These are phyloP conservation scores for Paragorgia papillata DNA, from an alignment of 92 coral and sea anemone genomes.

Conservation along the genomic window DNA sequence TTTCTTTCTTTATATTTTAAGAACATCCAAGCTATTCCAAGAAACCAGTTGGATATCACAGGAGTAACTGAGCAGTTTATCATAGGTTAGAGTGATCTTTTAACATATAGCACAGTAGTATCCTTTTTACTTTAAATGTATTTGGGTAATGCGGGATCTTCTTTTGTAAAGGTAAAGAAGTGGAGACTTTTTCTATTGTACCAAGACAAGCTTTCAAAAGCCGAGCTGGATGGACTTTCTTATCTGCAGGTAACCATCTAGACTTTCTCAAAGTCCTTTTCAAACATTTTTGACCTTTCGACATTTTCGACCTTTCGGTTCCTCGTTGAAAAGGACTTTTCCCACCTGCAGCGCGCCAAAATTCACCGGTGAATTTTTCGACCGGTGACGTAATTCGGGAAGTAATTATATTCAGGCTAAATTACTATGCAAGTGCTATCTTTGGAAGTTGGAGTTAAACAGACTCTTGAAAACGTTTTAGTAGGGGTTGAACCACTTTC, in stretches of 20 bases:
- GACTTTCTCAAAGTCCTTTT: no score
- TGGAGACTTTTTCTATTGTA: slow-evolving; percentile 59
- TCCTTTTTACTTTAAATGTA: not conserved
- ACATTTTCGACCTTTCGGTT: no score
- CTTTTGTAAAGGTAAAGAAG: slow-evolving; percentile 67
- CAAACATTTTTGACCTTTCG: no score
- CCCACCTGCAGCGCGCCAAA: no score
- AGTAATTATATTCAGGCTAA: no score
- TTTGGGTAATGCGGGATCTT: not conserved
- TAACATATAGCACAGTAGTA: not conserved
- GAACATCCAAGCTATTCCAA: slow-evolving; percentile 91
- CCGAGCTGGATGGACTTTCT: slow-evolving; percentile 81
- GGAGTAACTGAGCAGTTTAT: slow-evolving; percentile 64
- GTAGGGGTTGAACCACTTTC: no score
- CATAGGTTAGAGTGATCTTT: slow-evolving; percentile 54
- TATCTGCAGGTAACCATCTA: slow-evolving; percentile 78
- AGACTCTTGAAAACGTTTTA: no score
- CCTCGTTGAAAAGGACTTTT: no score
- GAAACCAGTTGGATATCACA: slow-evolving; percentile 66
- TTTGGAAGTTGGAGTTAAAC: no score
- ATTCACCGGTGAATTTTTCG: no score
- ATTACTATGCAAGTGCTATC: no score
- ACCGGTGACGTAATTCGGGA: no score
- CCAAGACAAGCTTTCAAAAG: slow-evolving; percentile 80
- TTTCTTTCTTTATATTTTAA: slow-evolving; percentile 3